Evolutionary conservation across 2,797 vertebrate species (phyloP), one percentile per base, ranked within the genome.

Genomic region (Lophius americanus): DNA sequence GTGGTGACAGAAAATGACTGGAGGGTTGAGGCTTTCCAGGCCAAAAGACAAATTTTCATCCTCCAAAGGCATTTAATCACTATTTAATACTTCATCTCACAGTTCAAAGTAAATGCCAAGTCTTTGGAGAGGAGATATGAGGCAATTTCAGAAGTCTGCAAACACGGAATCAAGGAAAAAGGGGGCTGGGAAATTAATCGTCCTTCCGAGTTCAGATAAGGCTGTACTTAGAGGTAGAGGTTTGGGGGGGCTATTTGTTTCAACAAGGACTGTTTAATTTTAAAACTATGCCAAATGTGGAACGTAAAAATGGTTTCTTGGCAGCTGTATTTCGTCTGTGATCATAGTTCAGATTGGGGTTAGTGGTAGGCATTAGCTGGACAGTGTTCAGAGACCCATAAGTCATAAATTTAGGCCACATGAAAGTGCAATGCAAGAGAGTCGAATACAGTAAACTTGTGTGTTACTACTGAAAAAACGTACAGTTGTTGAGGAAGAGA

Each of bases 401-500:
- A 2, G 9, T 13, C 36, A 12, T 11, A 23, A 23, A 23, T 23
- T 23, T 23, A 23, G 23, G 23, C 23, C 23, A 23, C 23, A 35
- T 58, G 13, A 76, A 68, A 60, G 43, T 36, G 38, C 56, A 47
- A 36, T 4, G 37, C 33, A 59, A 33, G 7, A 48, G 11, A 49
- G 41, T 2, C 55, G 14, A 58, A 32, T 4, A 5, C 35, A 33
- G 5, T 32, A 10, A 51, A 68, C 49, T 36, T 51, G 51, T 54
- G 61, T 60, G 41, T 75, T 70, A 71, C 35, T 38, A 48, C 42
- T 55, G 13, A 61, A 54, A 64, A 33, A 76, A 97, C 97, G 76
- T 98, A 99, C 98, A 99, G 90, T 96, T 97, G 88, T 96, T 98
- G 92, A 99, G 97, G 93, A 98, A 98, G 60, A 99, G 96, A 54